Conservation (phyloP, 2,888 invertebrate genomes). For the Pseudoips prasinana region DNA sequence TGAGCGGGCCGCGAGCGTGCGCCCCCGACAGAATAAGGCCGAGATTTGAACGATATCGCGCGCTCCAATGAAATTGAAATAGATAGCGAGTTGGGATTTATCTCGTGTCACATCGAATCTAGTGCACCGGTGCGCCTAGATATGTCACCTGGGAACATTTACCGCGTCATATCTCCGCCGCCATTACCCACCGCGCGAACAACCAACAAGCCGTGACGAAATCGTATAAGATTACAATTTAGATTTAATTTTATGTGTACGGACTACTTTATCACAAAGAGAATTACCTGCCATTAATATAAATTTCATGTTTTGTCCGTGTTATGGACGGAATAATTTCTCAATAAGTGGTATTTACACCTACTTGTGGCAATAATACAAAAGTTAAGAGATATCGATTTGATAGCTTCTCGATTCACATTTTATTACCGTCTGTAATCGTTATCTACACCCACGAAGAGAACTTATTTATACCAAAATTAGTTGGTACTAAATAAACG, state of each 20-base stretch:
- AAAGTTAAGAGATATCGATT: constrained; percentile 13
- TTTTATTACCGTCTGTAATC: constrained; percentile 17
- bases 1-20: constrained; percentile 47
- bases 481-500: constrained; percentile 28
- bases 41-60: constrained; percentile 73
- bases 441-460: constrained; percentile 24
- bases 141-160: constrained; percentile 59
- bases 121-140: constrained; percentile 68
- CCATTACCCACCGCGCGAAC: constrained; percentile 37
- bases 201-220: constrained; percentile 37
- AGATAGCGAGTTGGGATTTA: constrained; percentile 66
- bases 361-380: constrained; percentile 15
- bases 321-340: constrained; percentile 26
- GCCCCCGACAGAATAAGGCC: constrained; percentile 62
- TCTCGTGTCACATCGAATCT: constrained; percentile 71
- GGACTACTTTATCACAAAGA: constrained; percentile 27
- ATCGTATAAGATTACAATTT: constrained; percentile 39
- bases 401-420: constrained; percentile 12
- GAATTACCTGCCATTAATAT: constrained; percentile 27
- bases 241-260: constrained; percentile 32
- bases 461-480: constrained; percentile 34
- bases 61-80: constrained; percentile 73
- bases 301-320: constrained; percentile 25
- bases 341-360: constrained; percentile 29
- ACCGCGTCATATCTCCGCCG: constrained; percentile 43